Evolutionary conservation across 1,140 invertebrate species (phyloP).

Genomic region (Drosophila willistoni): DNA sequence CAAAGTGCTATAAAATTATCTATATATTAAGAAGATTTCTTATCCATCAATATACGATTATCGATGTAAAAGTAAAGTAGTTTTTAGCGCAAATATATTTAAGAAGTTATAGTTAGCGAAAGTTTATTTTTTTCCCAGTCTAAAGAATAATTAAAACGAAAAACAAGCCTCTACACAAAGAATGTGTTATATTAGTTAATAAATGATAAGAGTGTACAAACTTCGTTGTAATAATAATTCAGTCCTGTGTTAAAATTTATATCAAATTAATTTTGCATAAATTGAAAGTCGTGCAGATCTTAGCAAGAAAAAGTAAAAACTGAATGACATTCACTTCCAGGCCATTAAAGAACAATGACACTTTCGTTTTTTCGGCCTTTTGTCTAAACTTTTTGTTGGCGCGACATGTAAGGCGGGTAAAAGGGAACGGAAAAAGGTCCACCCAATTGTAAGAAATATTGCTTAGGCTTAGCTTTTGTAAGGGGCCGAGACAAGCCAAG

Average conservation of each 20-base stretch:
- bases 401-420: not conserved
- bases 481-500: not conserved
- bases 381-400: slow-evolving; percentile 7
- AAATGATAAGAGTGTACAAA: not conserved
- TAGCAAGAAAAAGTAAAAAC: slow-evolving; percentile 21
- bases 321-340: slow-evolving; percentile 52
- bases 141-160: too few relatives aligned
- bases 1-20: not conserved
- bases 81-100: too few relatives aligned
- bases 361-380: slow-evolving; percentile 20
- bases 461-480: slow-evolving; percentile 11
- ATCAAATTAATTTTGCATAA: slow-evolving; percentile 38
- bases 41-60: too few relatives aligned
- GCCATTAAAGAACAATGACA: slow-evolving; percentile 54
- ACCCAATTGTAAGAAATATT: slow-evolving; percentile 10
- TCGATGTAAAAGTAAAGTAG: too few relatives aligned
- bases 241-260: not conserved
- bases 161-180: not conserved
- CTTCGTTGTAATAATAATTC: not conserved
- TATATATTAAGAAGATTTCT: not conserved
- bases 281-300: slow-evolving; percentile 38
- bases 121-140: too few relatives aligned
- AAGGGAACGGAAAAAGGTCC: too few relatives aligned
- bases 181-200: not conserved
- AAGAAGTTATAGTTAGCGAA: too few relatives aligned